Evolutionary conservation across 1,140 invertebrate species (phyloP), one percentile per base, ranked within the genome.

Genomic region (Pseudomyrmex flavicornis): DNA sequence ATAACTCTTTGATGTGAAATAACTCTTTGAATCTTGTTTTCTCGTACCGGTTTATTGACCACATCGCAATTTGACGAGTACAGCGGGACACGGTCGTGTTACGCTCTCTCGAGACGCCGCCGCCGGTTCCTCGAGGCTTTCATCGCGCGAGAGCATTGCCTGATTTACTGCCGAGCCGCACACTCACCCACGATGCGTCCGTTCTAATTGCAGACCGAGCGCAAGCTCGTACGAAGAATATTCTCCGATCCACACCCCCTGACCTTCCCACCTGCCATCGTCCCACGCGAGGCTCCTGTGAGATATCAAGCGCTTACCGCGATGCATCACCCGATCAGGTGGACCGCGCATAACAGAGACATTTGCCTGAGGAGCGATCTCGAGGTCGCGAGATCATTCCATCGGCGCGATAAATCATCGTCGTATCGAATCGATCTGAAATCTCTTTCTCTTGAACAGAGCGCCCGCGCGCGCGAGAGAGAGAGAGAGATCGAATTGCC

Each of bases 181-280:
- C 90, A 92, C 90, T 92, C 92, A 92, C 91, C 91, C 92, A 92
- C 91, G 91, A 89, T 90, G 89, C 89, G 91, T 92, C 86, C 90
- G 89, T 84, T 93, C 91, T 92, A 93, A 93, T 93, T 92, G 88
- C 90, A 89, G 90, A 91, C 89, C 89, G 35, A 35, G 35, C 86
- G 87, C 83, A 86, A 80, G 76, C 82, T 88, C 83, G 86, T 77
- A 90, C 89, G 88, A 91, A 85, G 83, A 89, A 88, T 90, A 90
- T 91, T 89, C 85, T 83, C 85, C 72, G 70, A 82, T 83, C 58
- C 69, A 83, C 82, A 82, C 88, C 87, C 72, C 63, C 61, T 59
- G 65, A 74, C 74, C 76, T 73, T 85, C 77, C 72, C 83, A 88
- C 73, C 87, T 88, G 75, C 52, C 68, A 56, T 76, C 82, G 46